A percentile compares a stretch with the other conserved stretches of the same genome.
Evolutionary conservation across 2,888 invertebrate genomes (phyloP).

Genomic region (Lacanobia wlatinum): DNA sequence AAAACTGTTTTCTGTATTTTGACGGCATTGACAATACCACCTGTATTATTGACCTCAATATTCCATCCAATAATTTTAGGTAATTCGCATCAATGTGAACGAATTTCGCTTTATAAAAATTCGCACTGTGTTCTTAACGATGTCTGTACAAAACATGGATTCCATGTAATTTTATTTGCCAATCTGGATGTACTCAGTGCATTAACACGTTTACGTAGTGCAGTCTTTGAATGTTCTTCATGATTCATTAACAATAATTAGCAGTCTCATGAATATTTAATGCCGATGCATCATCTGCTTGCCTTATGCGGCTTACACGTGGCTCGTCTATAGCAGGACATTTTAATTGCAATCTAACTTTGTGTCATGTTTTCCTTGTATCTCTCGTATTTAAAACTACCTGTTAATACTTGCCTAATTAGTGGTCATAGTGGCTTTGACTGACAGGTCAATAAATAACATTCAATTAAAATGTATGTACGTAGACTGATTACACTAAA

Average conservation of each 20-base stretch:
- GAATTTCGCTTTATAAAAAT: slow-evolving; percentile 4
- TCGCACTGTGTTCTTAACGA: slow-evolving; percentile 27
- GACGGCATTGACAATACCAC: slow-evolving; percentile 23
- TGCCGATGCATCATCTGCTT: slow-evolving; percentile 34
- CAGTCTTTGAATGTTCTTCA: slow-evolving; percentile 38
- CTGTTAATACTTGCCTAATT: slow-evolving; percentile 29
- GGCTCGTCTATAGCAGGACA: not conserved
- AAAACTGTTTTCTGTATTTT: slow-evolving; percentile 27
- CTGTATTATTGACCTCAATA: slow-evolving; percentile 46
- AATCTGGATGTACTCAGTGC: slow-evolving; percentile 16
- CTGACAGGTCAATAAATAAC: slow-evolving; percentile 11
- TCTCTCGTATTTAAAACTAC: slow-evolving; percentile 5
- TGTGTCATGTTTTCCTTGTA: slow-evolving; percentile 31
- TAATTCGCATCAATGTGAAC: slow-evolving; percentile 12
- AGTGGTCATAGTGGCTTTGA: not conserved
- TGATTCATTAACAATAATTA: slow-evolving; percentile 47
- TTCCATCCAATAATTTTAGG: slow-evolving; percentile 20
- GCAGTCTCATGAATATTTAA: slow-evolving; percentile 44
- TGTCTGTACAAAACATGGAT: slow-evolving; percentile 6
- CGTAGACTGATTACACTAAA: slow-evolving; percentile 5
- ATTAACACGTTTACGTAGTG: slow-evolving; percentile 31
- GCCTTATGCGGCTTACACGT: slow-evolving; percentile 31
- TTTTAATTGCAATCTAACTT: slow-evolving; percentile 25
- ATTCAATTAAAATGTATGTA: slow-evolving; percentile 9
- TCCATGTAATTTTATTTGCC: not conserved